Evolutionary conservation across 2,888 invertebrate species (phyloP).

Genomic region (Podabrus alpinus): DNA sequence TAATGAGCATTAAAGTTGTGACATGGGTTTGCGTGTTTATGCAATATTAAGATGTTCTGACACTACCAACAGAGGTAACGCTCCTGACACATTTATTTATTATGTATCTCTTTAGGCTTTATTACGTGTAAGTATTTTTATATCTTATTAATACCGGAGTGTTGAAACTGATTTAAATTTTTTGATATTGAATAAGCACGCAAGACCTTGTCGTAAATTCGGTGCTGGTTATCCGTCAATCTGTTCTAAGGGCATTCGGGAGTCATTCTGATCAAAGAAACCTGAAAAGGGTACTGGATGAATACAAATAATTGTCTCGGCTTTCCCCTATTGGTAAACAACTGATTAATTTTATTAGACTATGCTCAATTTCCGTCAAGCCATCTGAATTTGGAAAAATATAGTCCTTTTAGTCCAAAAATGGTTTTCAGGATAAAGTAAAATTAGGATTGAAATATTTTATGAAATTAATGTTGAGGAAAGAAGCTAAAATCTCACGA

Average conservation of each 20-base stretch:
- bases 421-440: background rate
- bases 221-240: no score
- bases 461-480: background rate
- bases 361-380: background rate
- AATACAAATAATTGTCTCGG: background rate
- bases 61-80: background rate
- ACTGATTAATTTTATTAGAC: background rate
- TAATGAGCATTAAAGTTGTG: background rate
- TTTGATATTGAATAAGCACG: background rate
- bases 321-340: background rate
- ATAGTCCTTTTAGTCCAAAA: no score
- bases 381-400: background rate
- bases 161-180: background rate
- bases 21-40: background rate
- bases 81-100: background rate
- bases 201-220: background rate
- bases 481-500: background rate
- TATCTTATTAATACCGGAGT: background rate
- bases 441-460: background rate
- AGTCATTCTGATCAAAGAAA: background rate
- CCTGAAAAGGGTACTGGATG: background rate
- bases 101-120: background rate
- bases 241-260: no score
- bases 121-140: background rate
- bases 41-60: background rate